These are phyloP conservation scores for Platygyra sinensis DNA, from an alignment of 64 coral and sea anemone genomes.

Conservation along the genomic window DNA sequence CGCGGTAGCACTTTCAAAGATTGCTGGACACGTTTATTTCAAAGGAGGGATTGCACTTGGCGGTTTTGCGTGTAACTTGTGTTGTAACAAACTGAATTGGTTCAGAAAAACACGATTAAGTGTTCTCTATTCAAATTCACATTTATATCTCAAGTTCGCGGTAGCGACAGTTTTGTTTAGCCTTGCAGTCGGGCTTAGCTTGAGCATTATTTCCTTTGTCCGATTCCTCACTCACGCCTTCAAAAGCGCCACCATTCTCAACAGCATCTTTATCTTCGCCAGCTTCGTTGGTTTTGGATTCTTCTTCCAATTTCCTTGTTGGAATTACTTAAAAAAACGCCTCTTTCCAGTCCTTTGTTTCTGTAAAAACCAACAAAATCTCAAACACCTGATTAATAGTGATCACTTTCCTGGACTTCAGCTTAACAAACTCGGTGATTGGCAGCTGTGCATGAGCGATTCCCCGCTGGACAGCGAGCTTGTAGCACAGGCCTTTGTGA, in stretches of 20 bases:
- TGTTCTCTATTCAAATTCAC: too few relatives aligned
- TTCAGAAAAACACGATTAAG: too few relatives aligned
- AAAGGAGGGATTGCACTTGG: too few relatives aligned
- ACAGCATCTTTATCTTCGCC: not conserved
- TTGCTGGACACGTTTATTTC: too few relatives aligned
- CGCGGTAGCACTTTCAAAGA: too few relatives aligned
- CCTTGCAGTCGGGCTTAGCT: too few relatives aligned
- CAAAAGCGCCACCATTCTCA: not conserved
- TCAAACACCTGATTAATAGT: constrained; percentile 96
- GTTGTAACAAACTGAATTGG: too few relatives aligned
- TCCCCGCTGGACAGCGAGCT: constrained; percentile 67
- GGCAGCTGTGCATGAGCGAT: constrained; percentile 88
- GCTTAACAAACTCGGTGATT: constrained; percentile 83
- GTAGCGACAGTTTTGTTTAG: too few relatives aligned
- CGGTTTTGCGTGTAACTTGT: too few relatives aligned
- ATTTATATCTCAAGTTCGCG: too few relatives aligned
- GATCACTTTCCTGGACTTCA: constrained; percentile 84
- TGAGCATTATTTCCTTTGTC: not conserved
- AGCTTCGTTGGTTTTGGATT: not conserved
- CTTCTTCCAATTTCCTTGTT: constrained; percentile 62
- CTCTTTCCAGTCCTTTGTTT: constrained; percentile 82
- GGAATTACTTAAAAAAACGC: constrained; percentile 85
- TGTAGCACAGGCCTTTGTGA: constrained; percentile 89
- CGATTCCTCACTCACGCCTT: not conserved
- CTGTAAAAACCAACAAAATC: constrained; percentile 72